A percentile compares a stretch with the other conserved stretches of the same genome.
Evolutionary conservation across 1,140 invertebrate genomes (phyloP).

Genomic region (Nomia melanderi): DNA sequence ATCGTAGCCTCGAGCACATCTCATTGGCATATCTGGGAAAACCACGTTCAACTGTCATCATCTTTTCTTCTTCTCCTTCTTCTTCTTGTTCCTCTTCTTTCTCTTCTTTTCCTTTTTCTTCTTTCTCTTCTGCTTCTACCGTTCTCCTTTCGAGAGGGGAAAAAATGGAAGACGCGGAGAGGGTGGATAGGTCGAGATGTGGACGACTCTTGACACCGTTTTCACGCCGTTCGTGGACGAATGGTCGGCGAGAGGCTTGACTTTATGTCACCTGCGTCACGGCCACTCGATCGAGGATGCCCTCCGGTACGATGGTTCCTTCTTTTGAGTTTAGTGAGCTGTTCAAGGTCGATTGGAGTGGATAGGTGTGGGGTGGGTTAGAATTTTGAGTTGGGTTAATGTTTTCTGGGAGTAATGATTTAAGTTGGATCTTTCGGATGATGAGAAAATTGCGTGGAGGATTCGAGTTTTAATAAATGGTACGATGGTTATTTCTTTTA

Average conservation of each 20-base stretch:
- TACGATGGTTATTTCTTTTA: neutral
- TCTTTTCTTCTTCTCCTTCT: too few species aligned
- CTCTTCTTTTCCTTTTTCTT: too few species aligned
- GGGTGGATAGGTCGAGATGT: neutral
- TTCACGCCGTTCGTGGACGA: neutral
- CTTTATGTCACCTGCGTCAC: slow-evolving; percentile 14
- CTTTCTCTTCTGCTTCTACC: too few species aligned
- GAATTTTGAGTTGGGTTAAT: too few species aligned
- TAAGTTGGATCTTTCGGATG: too few species aligned
- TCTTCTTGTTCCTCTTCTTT: too few species aligned
- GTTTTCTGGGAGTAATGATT: neutral
- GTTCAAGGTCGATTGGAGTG: neutral
- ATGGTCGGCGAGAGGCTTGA: slow-evolving; percentile 7
- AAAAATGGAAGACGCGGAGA: neutral
- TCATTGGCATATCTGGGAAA: slow-evolving; percentile 2
- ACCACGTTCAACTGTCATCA: neutral
- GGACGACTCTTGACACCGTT: slow-evolving; percentile 48
- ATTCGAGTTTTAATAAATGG: too few species aligned
- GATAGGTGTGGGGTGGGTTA: too few species aligned
- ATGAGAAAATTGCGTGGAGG: too few species aligned
- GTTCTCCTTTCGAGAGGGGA: neutral
- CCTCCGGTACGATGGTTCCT: neutral
- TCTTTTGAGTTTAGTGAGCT: neutral
- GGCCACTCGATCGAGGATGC: neutral
- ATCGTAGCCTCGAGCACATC: neutral